Base-by-base conservation (phyloP, 2,888 invertebrate species). In the Ophion costatus region DNA sequence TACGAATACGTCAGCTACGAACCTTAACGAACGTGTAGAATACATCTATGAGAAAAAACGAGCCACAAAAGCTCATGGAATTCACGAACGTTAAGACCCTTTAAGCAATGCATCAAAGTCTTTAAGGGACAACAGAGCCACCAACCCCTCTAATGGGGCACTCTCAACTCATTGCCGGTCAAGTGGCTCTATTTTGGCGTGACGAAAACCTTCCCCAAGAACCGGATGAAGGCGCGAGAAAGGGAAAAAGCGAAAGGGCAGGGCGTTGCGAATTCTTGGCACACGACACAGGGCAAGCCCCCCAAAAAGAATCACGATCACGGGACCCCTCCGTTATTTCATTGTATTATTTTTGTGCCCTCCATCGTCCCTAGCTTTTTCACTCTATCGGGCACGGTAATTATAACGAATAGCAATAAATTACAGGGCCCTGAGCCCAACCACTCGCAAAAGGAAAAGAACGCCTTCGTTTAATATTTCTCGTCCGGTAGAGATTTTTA, bases 171-270 rank as follows among this genome's bases (percentile, higher is more conserved):
- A 82, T 82, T 82, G 82, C 59, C 76, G 67, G 76, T 82, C 82
- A 85, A 82, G 85, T 85, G 85, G 75, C 76, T 76, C 61, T 82
- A 85, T 85, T 85, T 85, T 85, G 85, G 80, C 85, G 73, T 45
- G 61, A 64, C 61, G 70, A 82, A 80, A 82, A 75, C 84, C 69
- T 78, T 56, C 29, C 24, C 57, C 42, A n/a, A 14, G 67, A 74
- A 45, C 51, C 38, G 66, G 77, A 80, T 77, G 80, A 77, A 77
- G 73, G 77, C 73, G 42, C 38, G 33, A 29, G 29, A 29, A 64
- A 38, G 38, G 33, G 0, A 56, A 79, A 79, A 79, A 83, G 78
- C 74, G 38, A 67, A 17, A 7, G 29, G 17, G 24, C 29, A 2
- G 80, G 70, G 74, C 78, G 78, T 78, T 63, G 63, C 78, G 63